Conservation (phyloP, 2,113 vertebrate species). For the Cynocephalus volans region DNA sequence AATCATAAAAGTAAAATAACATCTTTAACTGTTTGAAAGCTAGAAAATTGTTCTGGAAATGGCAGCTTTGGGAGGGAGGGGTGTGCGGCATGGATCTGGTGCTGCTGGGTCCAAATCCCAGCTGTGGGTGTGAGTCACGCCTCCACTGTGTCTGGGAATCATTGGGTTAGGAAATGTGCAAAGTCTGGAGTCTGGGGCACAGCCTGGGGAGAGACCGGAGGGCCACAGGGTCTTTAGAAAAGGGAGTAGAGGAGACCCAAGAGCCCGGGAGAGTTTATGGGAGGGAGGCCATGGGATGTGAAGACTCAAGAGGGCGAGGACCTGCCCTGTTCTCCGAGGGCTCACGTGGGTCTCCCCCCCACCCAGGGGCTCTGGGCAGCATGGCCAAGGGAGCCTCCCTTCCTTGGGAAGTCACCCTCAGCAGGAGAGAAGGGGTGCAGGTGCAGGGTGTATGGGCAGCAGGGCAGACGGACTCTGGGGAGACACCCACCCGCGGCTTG, state of each 20-base stretch:
- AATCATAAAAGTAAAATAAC: neutral
- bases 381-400: neutral
- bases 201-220: rapidly evolving
- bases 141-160: neutral
- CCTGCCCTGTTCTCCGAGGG: neutral
- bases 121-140: no score
- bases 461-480: rapidly evolving
- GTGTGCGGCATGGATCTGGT: neutral
- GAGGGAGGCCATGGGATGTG: neutral
- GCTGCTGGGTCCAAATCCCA: neutral
- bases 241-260: neutral
- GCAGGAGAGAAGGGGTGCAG: neutral
- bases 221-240: neutral
- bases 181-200: neutral
- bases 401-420: neutral
- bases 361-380: no score
- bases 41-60: neutral
- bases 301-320: neutral
- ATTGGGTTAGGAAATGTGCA: neutral
- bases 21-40: neutral
- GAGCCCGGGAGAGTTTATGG: rapidly evolving
- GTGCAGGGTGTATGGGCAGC: no score
- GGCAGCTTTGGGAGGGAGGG: neutral
- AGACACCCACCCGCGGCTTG: neutral
- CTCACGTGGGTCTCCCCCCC: rapidly evolving